Base-by-base conservation (phyloP, 2,113 vertebrate species). In the Trachemys scripta region DNA sequence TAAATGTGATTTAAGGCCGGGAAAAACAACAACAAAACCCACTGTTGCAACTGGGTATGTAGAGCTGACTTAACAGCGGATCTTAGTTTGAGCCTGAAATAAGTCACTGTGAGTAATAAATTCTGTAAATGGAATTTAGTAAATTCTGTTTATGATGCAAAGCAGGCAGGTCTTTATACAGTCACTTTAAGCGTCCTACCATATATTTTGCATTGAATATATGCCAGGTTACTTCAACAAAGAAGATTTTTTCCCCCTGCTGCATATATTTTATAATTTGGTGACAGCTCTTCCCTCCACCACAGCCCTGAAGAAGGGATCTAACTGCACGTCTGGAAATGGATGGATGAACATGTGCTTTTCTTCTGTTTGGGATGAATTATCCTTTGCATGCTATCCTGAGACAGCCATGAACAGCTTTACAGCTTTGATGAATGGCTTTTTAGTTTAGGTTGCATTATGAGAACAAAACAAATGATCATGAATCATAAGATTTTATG, bases 401-500 rank as follows among this genome's bases (percentile, higher is more conserved):
- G 95, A 97, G 97, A 98, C 98, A 97, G 97, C 96, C 95, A 78
- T 47, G 84, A 97, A 97, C 97, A 96, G 97, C 97, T 98, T 97
- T 95, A 98, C 96, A 72, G 96, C 93, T 80, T 86, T 97, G 98
- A 98, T 96, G 98, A 98, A 99, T 92, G 90, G 98, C 96, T 86
- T 62, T 84, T 96, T 95, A 97, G 97, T 98, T 98, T 96, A 98
- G 98, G 98, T 98, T 98, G 98, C 95, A 97, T 98, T 97, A 97
- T 51, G 96, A 98, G 98, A 98, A 98, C 98, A 98, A 98, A 99
- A 98, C 98, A 98, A 99, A 98, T 97, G 97, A 96, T 97, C 97
- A 51, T 98, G 98, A 98, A 98, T 98, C 98, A 98, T 96, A 91
- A 94, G 97, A 96, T 95, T 99, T 98, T 97, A 98, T 93, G 98